Conservation (phyloP, 2,113 vertebrate genomes). For the Ursus arctos region DNA sequence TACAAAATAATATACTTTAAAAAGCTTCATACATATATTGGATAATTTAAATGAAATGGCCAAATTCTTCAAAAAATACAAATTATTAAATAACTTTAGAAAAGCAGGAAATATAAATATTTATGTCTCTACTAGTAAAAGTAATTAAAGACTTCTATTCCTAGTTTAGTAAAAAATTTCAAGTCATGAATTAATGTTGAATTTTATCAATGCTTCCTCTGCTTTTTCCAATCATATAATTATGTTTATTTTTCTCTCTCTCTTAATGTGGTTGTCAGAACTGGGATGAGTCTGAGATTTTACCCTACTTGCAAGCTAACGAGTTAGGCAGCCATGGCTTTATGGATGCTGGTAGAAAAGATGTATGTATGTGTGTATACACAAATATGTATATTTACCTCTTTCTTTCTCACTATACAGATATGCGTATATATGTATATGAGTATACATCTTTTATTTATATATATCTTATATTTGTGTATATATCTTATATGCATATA, state of each 20-base stretch:
- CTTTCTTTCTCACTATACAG: neutral
- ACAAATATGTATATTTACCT: neutral
- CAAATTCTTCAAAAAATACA: neutral
- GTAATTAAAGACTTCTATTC: neutral
- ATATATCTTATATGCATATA: neutral
- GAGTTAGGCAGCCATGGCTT: neutral
- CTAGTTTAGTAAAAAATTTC: neutral
- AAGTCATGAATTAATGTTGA: constrained; percentile 2
- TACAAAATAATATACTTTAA: neutral
- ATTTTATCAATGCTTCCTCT: neutral
- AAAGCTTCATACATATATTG: neutral
- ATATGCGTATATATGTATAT: too few relatives aligned
- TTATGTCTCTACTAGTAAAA: neutral
- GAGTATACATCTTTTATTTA: too few relatives aligned
- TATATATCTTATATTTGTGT: too few relatives aligned
- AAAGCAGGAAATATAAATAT: neutral
- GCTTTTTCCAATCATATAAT: neutral
- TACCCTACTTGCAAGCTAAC: neutral
- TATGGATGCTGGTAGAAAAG: neutral
- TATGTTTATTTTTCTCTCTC: neutral
- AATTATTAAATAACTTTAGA: neutral
- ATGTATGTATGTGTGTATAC: neutral
- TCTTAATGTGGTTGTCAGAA: neutral
- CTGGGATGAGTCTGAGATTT: neutral
- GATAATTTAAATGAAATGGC: neutral